A percentile compares a stretch with the other conserved stretches of the same genome.
Evolutionary conservation across 2,113 vertebrate species (phyloP).

Genomic region (Dicentrarchus labrax): DNA sequence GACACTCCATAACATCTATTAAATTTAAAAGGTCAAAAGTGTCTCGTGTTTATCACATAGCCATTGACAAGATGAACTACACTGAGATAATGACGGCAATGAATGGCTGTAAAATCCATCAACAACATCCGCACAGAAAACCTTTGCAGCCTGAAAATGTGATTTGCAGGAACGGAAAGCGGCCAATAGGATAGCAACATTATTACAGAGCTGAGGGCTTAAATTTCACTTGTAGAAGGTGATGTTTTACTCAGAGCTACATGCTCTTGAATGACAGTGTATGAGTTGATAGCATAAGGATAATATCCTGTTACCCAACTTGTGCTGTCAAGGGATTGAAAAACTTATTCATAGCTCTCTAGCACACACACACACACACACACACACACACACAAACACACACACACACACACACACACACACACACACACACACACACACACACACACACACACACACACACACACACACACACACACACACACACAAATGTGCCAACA

Average conservation of each 20-base stretch:
- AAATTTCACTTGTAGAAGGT: slow-evolving; percentile 18
- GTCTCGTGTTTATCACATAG: slow-evolving; percentile 1
- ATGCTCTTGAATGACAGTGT: slow-evolving; percentile 19
- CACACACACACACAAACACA: slow-evolving; percentile 9
- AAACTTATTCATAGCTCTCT: slow-evolving; percentile 27
- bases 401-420: slow-evolving; percentile 11
- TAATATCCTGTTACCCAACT: slow-evolving; percentile 47
- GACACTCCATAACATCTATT: slow-evolving; percentile 21
- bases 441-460: slow-evolving; percentile 1
- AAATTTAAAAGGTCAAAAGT: slow-evolving; percentile 55
- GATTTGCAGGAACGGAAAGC: slow-evolving; percentile 37
- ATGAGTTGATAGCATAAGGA: slow-evolving; percentile 30
- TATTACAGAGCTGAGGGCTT: slow-evolving; percentile 21
- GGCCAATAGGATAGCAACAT: slow-evolving; percentile 5
- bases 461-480: slow-evolving; percentile 10
- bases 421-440: slow-evolving; percentile 4
- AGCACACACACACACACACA: slow-evolving; percentile 1
- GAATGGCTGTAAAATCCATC: slow-evolving; percentile 54
- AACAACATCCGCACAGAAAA: slow-evolving; percentile 32
- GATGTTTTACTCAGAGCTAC: slow-evolving; percentile 64
- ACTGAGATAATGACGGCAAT: slow-evolving; percentile 42
- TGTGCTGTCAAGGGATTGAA: slow-evolving; percentile 47
- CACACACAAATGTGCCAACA: background rate
- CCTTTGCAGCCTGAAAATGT: slow-evolving; percentile 19
- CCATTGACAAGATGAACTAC: slow-evolving; percentile 39